These are phyloP conservation scores for Hymenochirus boettgeri DNA, from an alignment of 2,113 vertebrate genomes.

Conservation along the genomic window DNA sequence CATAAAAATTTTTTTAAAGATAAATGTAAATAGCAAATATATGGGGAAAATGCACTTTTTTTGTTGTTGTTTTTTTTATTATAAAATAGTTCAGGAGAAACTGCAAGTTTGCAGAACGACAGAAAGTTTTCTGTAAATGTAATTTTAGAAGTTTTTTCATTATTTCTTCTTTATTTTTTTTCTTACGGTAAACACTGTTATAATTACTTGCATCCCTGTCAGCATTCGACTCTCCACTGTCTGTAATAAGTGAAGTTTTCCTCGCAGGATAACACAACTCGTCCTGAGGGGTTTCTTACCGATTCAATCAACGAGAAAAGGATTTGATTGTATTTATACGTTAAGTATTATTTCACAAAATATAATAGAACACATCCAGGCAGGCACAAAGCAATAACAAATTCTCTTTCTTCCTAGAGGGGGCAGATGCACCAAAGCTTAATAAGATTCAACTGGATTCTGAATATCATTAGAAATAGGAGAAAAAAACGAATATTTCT, in stretches of 20 bases:
- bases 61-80: slow-evolving; percentile 22
- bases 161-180: neutral
- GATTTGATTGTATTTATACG: slow-evolving; percentile 37
- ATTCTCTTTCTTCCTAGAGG: neutral
- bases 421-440: neutral
- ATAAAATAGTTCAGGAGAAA: slow-evolving; percentile 18
- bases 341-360: slow-evolving; percentile 24
- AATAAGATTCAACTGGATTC: slow-evolving; percentile 24
- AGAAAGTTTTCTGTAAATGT: slow-evolving; percentile 32
- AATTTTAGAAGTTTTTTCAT: slow-evolving; percentile 33
- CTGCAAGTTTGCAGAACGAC: slow-evolving; percentile 35
- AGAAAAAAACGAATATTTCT: neutral
- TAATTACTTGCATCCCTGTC: slow-evolving; percentile 39
- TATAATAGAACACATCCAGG: slow-evolving; percentile 11
- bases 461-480: slow-evolving; percentile 13
- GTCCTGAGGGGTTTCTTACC: slow-evolving; percentile 27
- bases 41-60: too few species aligned
- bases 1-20: too few species aligned
- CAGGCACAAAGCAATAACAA: slow-evolving; percentile 22
- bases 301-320: slow-evolving; percentile 28
- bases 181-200: slow-evolving; percentile 7
- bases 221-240: slow-evolving; percentile 12
- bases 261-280: slow-evolving; percentile 24
- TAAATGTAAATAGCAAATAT: too few species aligned
- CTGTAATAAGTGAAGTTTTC: slow-evolving; percentile 31